phyloP scores from a whole-genome alignment of 2,888 invertebrate genomes.

The Anthrax anthrax region DNA sequence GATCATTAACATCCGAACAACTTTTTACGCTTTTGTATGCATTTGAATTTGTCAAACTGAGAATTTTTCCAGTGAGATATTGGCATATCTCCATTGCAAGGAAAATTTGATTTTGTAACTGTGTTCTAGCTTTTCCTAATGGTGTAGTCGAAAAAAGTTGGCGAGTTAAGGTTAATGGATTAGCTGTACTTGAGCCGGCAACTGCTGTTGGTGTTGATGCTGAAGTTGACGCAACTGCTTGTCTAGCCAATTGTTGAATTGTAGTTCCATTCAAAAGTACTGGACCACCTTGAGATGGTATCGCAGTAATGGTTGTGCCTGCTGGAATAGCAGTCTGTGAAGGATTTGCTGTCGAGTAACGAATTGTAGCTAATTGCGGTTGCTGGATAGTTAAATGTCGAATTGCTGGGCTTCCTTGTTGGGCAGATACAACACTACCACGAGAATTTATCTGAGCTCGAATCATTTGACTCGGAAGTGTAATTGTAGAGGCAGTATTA shows the following conservation, averaged over 20 bases:
- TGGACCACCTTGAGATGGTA: not conserved
- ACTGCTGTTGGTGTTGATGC: slow-evolving; percentile 2
- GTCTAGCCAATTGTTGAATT: slow-evolving; percentile 2
- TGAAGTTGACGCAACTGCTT: slow-evolving; percentile 3
- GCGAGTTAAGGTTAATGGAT: slow-evolving; percentile 19
- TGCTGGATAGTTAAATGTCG: slow-evolving; percentile 7
- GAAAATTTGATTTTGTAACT: slow-evolving; percentile 30
- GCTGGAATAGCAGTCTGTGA: not conserved
- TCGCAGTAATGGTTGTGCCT: too few relatives aligned
- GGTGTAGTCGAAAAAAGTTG: slow-evolving; percentile 24
- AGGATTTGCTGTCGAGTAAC: slow-evolving; percentile 6
- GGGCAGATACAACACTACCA: slow-evolving; percentile 1
- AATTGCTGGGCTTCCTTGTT: slow-evolving; percentile 8
- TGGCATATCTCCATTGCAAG: slow-evolving; percentile 32
- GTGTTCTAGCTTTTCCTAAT: slow-evolving; percentile 26
- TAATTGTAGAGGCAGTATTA: slow-evolving; percentile 7
- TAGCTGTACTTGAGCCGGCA: not conserved
- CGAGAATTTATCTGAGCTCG: slow-evolving; percentile 4
- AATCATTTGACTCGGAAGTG: slow-evolving; percentile 5
- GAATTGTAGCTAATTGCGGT: slow-evolving; percentile 8
- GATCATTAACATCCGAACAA: slow-evolving; percentile 30
- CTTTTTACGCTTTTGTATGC: slow-evolving; percentile 31
- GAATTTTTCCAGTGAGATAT: slow-evolving; percentile 31
- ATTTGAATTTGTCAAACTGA: slow-evolving; percentile 32
- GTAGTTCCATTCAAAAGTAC: slow-evolving; percentile 4